Evolutionary conservation across 2,797 vertebrate genomes (phyloP), one percentile per base, ranked within the genome.

Genomic region (Gymnodraco acuticeps): DNA sequence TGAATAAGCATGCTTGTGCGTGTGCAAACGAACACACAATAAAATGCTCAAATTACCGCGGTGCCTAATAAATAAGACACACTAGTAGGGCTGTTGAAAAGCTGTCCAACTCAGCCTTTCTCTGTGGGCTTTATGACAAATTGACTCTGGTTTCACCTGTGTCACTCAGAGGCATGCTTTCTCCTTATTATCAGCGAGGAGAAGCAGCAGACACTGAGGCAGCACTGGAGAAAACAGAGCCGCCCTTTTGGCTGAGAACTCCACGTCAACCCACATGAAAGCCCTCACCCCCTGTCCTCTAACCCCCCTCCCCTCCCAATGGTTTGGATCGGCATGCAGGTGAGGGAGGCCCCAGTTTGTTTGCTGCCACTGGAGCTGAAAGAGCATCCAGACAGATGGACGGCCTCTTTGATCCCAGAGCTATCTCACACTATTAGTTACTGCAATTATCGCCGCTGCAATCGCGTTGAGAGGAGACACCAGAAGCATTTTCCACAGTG

Each of bases 61-160:
- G 17, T 81, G 81, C 55, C 83, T 92, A 91, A 94, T 89, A 93
- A 93, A 92, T 92, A 93, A 88, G 89, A 94, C 85, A 90, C 83
- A 87, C 81, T 82, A 90, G 90, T 73, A 86, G 89, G 63, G 82
- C 66, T 81, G 74, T 67, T 87, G 85, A 88, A 87, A 82, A 88
- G 81, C 84, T 80, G 82, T 88, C 88, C 19, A 76, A 77, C 84
- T 81, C 58, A 4, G 11, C 80, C 78, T 64, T 81, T 89, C 84
- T 90, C 88, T 82, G 55, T 75, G 73, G 77, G 77, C 70, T 80
- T 61, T 23, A 75, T 91, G 90, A 92, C 90, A 90, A 91, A 93
- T 87, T 87, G 91, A 87, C 92, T 93, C 84, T 20, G 68, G 89
- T 93, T 93, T 92, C 89, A 90, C 85, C 83, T 73, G 79, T 87